phyloP scores from a whole-genome alignment of 92 coral and sea anemone species.

The Umimayanthus kanabou region DNA sequence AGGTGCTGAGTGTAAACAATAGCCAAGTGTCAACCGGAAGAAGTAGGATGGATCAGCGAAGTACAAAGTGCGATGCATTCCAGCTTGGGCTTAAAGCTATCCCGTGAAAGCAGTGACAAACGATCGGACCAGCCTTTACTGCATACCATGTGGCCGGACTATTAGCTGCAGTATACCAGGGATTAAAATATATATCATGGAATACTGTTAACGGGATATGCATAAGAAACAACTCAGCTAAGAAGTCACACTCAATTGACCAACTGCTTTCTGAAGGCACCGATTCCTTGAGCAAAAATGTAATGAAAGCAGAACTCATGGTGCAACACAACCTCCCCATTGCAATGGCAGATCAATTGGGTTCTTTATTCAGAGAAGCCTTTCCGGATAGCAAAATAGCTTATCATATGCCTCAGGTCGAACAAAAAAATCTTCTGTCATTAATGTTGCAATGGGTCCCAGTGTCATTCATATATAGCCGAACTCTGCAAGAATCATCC shows the following conservation, averaged over 20 bases:
- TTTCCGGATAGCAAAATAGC: constrained; percentile 58
- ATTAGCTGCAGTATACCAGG: constrained; percentile 48
- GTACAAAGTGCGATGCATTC: background rate
- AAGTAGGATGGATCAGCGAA: background rate
- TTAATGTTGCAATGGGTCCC: constrained; percentile 47
- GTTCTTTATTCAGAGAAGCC: constrained; percentile 46
- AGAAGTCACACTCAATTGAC: constrained; percentile 27
- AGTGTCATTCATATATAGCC: constrained; percentile 38
- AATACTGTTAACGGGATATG: constrained; percentile 26
- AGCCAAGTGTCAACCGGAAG: too few relatives aligned
- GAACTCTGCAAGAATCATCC: constrained; percentile 60
- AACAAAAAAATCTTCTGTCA: constrained; percentile 47
- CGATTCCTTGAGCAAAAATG: constrained; percentile 17
- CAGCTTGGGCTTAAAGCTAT: background rate
- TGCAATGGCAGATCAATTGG: constrained; percentile 45
- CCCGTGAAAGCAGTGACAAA: background rate
- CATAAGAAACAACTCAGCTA: constrained; percentile 36
- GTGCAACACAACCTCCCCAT: constrained; percentile 57
- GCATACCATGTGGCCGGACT: constrained; percentile 56
- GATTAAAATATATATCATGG: constrained; percentile 42
- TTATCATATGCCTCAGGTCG: constrained; percentile 48
- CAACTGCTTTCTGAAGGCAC: constrained; percentile 18
- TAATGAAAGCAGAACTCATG: constrained; percentile 38
- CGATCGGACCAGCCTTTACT: constrained; percentile 26
- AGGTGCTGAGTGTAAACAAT: too few relatives aligned